Percentiles rank a stretch among this genome's conserved stretches.
Evolutionary conservation across 2,797 vertebrate species (phyloP).

Genomic region (Glyptemys insculpta): DNA sequence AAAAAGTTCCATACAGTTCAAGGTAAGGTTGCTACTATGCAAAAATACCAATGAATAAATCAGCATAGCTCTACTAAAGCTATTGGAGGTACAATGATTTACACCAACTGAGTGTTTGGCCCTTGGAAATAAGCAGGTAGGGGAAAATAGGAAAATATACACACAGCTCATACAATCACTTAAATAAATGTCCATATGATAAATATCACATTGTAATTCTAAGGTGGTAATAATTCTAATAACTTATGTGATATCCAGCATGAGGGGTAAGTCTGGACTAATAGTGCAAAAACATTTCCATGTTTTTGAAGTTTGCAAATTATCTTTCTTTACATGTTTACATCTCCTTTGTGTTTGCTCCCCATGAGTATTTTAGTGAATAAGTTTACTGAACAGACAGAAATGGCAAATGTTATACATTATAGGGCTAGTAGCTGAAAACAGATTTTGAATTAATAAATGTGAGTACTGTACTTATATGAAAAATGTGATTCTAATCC

Average conservation of each 20-base stretch:
- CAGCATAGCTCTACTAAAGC: background rate
- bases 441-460: conserved; percentile 34
- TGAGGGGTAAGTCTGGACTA: background rate
- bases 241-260: background rate
- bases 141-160: background rate
- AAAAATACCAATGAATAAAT: background rate
- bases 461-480: background rate
- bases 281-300: background rate
- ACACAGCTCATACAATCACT: background rate
- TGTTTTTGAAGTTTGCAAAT: background rate
- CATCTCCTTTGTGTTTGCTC: conserved; percentile 17
- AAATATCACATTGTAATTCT: background rate
- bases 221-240: background rate
- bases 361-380: background rate
- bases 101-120: background rate
- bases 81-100: rapidly evolving
- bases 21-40: background rate
- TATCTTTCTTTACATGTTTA: background rate
- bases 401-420: conserved; percentile 11
- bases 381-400: conserved; percentile 32
- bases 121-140: background rate
- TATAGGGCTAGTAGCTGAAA: conserved; percentile 39
- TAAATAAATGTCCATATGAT: background rate
- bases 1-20: background rate
- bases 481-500: background rate